Base-by-base conservation (phyloP, 2,113 vertebrate species). In the Paralichthys olivaceus region DNA sequence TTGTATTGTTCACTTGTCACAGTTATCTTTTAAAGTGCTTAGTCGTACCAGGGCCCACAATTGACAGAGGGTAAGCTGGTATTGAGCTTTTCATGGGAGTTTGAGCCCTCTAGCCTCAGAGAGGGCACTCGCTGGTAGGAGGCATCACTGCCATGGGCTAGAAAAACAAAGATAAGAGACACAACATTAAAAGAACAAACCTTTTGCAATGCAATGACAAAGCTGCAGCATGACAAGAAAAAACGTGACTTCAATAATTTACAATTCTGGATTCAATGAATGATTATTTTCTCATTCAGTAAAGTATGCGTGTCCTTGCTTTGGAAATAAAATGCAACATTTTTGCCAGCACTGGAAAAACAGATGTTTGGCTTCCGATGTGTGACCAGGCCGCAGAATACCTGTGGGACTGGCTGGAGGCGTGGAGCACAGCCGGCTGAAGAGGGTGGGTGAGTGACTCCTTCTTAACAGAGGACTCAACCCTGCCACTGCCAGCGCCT, bases 61-160 rank as follows among this genome's bases (percentile, higher is more conserved):
- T 96, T 97, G 56, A 99, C 92, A 0, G 97, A 97, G 0, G 97
- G 98, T 91, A 98, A 94, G 92, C 98, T 99, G 95, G 96, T 97
- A 91, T 98, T 98, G 87, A 99, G 96, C 91, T 98, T 99, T 93
- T 98, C 97, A 4, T 92, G 95, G 81, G 97, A 98, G 68, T 94
- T 95, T 0, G 94, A 80, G 53, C 95, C 90, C 17, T 98, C 96
- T 71, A 97, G 90, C 77, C 91, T 91, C 80, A 98, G 92, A 9
- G 95, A 95, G 0, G 97, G 96, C 75, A 95, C 92, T 37, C 74
- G 89, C 95, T 94, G 92, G 87, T 94, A 92, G 7, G 87, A 90
- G 62, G 88, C 74, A 54, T 91, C 93, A 87, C 96, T 93, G 81
- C 93, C 94, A 2, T 84, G 92, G 73, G 74, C 91, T 92, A 20